Base-by-base conservation (phyloP, 2,113 vertebrate genomes). In the Oncorhynchus gorbuscha region DNA sequence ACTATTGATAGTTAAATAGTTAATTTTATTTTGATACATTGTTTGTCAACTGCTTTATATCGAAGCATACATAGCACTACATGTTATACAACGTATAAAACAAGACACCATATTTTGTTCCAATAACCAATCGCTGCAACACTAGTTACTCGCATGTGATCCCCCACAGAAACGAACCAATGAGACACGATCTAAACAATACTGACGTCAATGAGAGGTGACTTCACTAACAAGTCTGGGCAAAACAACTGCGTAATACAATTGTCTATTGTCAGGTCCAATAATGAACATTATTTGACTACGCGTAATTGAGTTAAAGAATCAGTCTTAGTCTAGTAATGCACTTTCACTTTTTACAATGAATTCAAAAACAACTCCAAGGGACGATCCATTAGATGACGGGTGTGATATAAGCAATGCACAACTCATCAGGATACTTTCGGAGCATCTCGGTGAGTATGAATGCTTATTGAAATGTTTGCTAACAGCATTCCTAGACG, bases 381-480 rank as follows among this genome's bases (percentile, higher is more conserved):
- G 16, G 68, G 77, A 81, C 65, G 48, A 67, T 61, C 45, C 16
- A 30, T 12, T 16, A 14, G 71, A 71, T 5, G 79, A 71, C 13
- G 80, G 81, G 83, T 78, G 55, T 16, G 58, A 73, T 11, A 77
- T 87, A 6, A 84, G 80, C 68, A 82, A 87, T 71, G 80, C 85
- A 0, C 82, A 89, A 18, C 26, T 87, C 0, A 69, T 87, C 59
- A 58, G 72, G 16, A 49, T 84, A 9, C 6, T 78, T 18, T 78
- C 67, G 1, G 78, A 85, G 7, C 26, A 68, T 45, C 72, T 76
- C 71, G 35, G 28, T 75, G 28, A 68, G 39, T 68, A 26, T 55
- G 24, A 12, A 16, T 58, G 0, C n/a, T 0, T 48, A 32, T 24
- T 13, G 39, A 45, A 3, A 45, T 11, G 39, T 45, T 45, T 45